A percentile compares a stretch with the other conserved stretches of the same genome.
Evolutionary conservation across 23 tunicate species (phyloP).

Genomic region (Pegea sp.): DNA sequence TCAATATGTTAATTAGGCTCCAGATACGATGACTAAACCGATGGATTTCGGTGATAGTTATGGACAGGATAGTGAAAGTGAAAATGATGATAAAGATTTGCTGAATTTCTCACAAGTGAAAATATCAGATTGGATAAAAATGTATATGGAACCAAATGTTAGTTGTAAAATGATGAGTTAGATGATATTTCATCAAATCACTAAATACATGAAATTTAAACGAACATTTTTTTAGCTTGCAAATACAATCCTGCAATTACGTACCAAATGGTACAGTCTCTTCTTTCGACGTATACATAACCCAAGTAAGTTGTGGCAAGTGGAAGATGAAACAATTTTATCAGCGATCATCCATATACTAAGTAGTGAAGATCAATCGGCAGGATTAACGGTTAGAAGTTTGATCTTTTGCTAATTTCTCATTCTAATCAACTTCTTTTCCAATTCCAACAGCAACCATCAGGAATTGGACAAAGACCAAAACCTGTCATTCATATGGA

Average conservation of each 20-base stretch:
- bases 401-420: background rate
- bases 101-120: conserved; percentile 13
- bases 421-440: background rate
- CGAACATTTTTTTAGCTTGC: conserved; percentile 22
- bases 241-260: conserved; percentile 27
- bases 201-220: too few species aligned
- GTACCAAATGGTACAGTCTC: conserved; percentile 81
- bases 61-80: conserved; percentile 59
- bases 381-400: conserved; percentile 22
- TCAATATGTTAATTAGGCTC: too few species aligned
- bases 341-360: conserved; percentile 63
- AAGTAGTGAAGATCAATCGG: conserved; percentile 62
- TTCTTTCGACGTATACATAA: conserved; percentile 45
- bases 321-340: conserved; percentile 67
- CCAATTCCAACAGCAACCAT: conserved; percentile 42
- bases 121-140: conserved; percentile 54
- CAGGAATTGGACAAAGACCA: conserved; percentile 79
- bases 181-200: too few species aligned
- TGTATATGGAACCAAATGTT: conserved; percentile 64
- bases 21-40: background rate
- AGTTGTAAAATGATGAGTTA: too few species aligned
- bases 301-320: conserved; percentile 68
- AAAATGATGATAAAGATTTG: conserved; percentile 19
- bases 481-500: conserved; percentile 58
- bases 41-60: conserved; percentile 1